phyloP scores from a whole-genome alignment of 2,888 invertebrate genomes.

The Lepidochrysops patricia region DNA sequence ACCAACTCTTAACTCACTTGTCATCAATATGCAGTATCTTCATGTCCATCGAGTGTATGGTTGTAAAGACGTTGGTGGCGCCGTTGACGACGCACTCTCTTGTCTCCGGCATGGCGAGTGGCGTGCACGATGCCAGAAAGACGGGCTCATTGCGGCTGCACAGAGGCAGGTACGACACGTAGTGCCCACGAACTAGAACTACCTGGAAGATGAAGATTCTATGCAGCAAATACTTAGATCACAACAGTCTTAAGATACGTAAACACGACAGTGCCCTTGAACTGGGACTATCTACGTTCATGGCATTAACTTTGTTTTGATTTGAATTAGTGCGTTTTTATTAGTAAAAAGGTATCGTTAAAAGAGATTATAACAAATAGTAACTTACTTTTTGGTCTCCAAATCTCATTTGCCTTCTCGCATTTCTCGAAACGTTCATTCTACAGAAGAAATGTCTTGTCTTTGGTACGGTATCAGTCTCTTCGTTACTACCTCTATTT shows the following conservation, averaged over 20 bases:
- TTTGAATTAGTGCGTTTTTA: too few species aligned
- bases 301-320: too few species aligned
- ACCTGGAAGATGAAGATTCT: constrained; percentile 81
- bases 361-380: background rate
- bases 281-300: too few species aligned
- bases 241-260: too few species aligned
- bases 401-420: constrained; percentile 96
- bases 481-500: constrained; percentile 73
- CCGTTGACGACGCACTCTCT: constrained; percentile 96
- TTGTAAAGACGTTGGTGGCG: constrained; percentile 97
- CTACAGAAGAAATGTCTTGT: constrained; percentile 94
- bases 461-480: constrained; percentile 74
- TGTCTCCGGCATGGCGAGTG: constrained; percentile 97
- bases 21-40: constrained; percentile 90
- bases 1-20: constrained; percentile 21
- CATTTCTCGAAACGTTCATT: constrained; percentile 98
- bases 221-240: too few species aligned
- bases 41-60: constrained; percentile 98
- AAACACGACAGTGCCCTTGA: too few species aligned
- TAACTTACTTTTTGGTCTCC: constrained; percentile 95
- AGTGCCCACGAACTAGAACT: constrained; percentile 96
- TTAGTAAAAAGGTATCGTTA: too few species aligned
- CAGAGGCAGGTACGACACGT: constrained; percentile 92
- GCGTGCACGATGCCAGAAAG: constrained; percentile 96
- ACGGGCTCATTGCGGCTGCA: constrained; percentile 97